Evolutionary conservation across 2,888 invertebrate species (phyloP).

Genomic region (Rotaria magnacalcarata): DNA sequence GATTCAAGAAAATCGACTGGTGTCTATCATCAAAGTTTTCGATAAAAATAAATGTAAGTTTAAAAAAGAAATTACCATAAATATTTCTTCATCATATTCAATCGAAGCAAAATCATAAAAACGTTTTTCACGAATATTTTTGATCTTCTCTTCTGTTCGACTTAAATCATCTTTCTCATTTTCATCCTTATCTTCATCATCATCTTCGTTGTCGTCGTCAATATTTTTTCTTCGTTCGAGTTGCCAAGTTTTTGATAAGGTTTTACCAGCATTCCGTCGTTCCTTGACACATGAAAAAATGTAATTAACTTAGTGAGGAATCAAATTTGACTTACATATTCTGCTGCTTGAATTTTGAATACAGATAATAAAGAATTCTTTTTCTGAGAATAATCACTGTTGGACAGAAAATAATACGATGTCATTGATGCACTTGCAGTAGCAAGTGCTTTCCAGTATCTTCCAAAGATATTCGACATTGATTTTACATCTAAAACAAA

Average conservation of each 20-base stretch:
- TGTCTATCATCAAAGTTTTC: background rate
- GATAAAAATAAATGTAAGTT: background rate
- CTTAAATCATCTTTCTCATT: background rate
- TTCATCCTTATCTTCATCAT: background rate
- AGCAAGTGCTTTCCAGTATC: background rate
- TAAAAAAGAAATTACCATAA: conserved; percentile 66
- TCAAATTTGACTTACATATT: background rate
- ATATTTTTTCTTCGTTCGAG: background rate
- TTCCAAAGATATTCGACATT: background rate
- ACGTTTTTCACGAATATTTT: conserved; percentile 16
- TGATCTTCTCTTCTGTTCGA: background rate
- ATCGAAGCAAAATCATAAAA: conserved; percentile 93
- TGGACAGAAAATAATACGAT: background rate
- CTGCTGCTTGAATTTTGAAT: background rate
- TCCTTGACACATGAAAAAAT: background rate
- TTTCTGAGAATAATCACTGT: background rate
- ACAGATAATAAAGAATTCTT: background rate
- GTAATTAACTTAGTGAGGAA: background rate
- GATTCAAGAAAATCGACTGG: conserved; percentile 3
- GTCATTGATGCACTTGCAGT: background rate
- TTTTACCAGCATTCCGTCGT: background rate
- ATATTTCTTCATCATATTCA: conserved; percentile 84
- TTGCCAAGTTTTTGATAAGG: background rate
- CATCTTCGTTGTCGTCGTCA: background rate
- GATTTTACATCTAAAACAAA: background rate